Base-by-base conservation (phyloP, 2,797 vertebrate species). In the Pangasius djambal region DNA sequence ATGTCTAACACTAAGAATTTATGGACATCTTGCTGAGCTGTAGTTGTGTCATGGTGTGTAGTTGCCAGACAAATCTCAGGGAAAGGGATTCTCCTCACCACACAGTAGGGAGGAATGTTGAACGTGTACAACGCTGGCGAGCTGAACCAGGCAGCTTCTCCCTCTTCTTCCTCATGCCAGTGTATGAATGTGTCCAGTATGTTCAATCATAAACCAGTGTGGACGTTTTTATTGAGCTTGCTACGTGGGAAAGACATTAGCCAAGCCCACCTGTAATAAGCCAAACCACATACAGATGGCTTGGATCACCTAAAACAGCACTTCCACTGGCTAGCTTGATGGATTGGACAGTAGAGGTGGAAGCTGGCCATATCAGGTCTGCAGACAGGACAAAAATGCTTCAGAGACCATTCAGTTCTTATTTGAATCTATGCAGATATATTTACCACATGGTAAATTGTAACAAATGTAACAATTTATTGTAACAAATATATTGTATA, bases 201-300 rank as follows among this genome's bases (percentile, higher is more conserved):
- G 86, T 92, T 92, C 89, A 91, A 88, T 91, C 86, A 89, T 89
- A 91, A 93, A 92, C 89, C 88, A 87, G 83, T 79, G 85, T 86
- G 75, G 92, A 93, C 91, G 8, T 91, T 92, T 93, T 93, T 92
- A 93, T 92, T 91, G 90, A 83, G 86, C 81, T 86, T 83, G 57
- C 88, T 91, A 92, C 72, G 90, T 92, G 91, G 92, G 92, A 92
- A 92, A 92, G 87, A 92, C 92, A 90, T 92, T 92, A 90, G 90
- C 89, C 91, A 92, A 87, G 87, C 91, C 92, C 91, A 93, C 91
- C 93, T 93, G 90, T 91, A 93, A 84, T 92, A 92, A 88, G 88
- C 88, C 86, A 91, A 93, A 93, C 92, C 92, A 89, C 88, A 90
- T 92, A 89, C 91, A 93, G 92, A 93, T 94, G 92, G 92, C 86